Percentiles rank a stretch among this genome's conserved stretches.
phyloP scores from a whole-genome alignment of 2,888 invertebrate genomes.

The Acronicta leporina region DNA sequence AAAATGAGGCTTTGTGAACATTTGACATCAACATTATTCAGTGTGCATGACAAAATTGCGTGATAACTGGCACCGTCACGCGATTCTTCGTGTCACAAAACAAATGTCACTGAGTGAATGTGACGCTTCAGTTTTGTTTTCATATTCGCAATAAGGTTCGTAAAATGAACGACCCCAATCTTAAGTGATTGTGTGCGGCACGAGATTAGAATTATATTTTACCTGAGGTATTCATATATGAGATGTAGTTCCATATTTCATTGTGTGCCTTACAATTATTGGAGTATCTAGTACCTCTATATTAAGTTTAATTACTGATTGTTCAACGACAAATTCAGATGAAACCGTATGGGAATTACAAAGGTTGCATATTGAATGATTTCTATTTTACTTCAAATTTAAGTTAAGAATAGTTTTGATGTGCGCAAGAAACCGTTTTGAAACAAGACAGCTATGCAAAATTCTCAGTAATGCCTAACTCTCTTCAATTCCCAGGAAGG shows the following conservation, averaged over 20 bases:
- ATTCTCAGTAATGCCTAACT: conserved; percentile 37
- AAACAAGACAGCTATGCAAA: conserved; percentile 27
- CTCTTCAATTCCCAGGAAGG: conserved; percentile 39
- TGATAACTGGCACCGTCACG: conserved; percentile 42
- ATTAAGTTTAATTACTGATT: too few species aligned
- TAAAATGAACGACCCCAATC: conserved; percentile 20
- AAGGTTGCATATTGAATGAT: background rate
- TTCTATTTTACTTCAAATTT: background rate
- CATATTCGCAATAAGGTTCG: conserved; percentile 29
- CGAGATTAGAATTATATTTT: conserved; percentile 14
- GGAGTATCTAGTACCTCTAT: background rate
- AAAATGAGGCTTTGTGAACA: conserved; percentile 28
- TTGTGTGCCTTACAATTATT: background rate
- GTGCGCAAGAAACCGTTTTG: conserved; percentile 1
- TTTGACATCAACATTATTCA: conserved; percentile 36
- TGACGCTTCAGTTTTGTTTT: conserved; percentile 41
- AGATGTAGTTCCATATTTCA: conserved; percentile 1
- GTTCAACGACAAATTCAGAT: background rate
- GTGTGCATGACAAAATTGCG: conserved; percentile 37
- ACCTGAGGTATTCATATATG: background rate
- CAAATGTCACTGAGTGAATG: conserved; percentile 35
- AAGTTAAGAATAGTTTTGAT: background rate
- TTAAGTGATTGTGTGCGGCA: conserved; percentile 30
- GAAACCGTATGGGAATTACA: background rate
- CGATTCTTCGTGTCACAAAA: conserved; percentile 34